Evolutionary conservation across 2,888 invertebrate species (phyloP), one percentile per base, ranked within the genome.

Genomic region (Tachina fera): DNA sequence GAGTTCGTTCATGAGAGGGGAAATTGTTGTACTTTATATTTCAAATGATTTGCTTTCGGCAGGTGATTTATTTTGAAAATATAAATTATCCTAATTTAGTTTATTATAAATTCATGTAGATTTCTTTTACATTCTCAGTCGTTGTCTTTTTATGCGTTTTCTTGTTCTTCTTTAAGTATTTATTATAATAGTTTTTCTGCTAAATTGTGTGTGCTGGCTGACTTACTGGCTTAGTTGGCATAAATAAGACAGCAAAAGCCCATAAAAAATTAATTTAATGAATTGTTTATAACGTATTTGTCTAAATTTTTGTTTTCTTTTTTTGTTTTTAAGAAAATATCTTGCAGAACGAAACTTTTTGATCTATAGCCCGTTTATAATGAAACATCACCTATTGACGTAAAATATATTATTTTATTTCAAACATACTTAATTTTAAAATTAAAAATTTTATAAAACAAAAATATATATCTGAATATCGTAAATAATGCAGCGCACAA

Each of bases 281-380:
- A 83, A 67, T 83, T 71, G 76, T 83, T 77, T 72, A 83, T 83
- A 76, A 83, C 56, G 43, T 39, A n/a, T 47, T 76, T 31, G 5
- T 5, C 6, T 0, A 6, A 31, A 65, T 65, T 65, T 14, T 14
- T 11, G 19, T 47, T 9, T 56, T 11, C 16, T 13, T 19, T 58
- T n/a, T 22, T 0, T n/a, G 4, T 60, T 31, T 51, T 45, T 53
- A 31, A 22, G 43, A 13, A n/a, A 1, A 56, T 65, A 41, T 74
- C 2, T 74, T 41, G 47, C 39, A 39, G 43, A 56, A 60, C 11
- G 22, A 45, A 63, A 75, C 16, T 61, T 16, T 75, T 75, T 75
- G 75, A 63, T 51, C 61, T 49, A 19, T 61, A 51, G 43, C 9
- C 13, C 41, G 41, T 39, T 13, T 41, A 8, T 31, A 74, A 61